Percentiles rank a stretch among this genome's conserved stretches.
Conservation (phyloP, 30 jellyfish, hydroid and myxozoan genomes). For the Aurelia sp. region DNA sequence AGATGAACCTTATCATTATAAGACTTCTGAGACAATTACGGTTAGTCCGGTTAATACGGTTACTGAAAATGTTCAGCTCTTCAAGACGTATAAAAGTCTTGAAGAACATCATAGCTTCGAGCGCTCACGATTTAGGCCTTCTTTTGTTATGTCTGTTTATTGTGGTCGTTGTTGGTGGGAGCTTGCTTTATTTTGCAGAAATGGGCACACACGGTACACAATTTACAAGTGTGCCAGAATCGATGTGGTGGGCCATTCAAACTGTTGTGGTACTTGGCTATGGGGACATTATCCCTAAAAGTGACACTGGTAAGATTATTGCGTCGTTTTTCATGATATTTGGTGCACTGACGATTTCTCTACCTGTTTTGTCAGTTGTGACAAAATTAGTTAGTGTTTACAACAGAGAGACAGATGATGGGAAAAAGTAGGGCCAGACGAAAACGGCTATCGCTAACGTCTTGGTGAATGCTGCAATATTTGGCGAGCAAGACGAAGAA, state of each 20-base stretch:
- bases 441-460: no score
- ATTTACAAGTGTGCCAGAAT: conserved; percentile 84
- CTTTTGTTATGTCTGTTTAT: conserved; percentile 68
- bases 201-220: conserved; percentile 30
- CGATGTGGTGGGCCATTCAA: conserved; percentile 91
- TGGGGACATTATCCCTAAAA: conserved; percentile 83
- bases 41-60: conserved; percentile 56
- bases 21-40: conserved; percentile 59
- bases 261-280: conserved; percentile 88
- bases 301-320: conserved; percentile 67
- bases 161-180: conserved; percentile 75
- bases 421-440: no score
- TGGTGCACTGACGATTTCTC: conserved; percentile 83
- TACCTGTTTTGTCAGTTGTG: conserved; percentile 88
- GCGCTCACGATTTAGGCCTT: conserved; percentile 66
- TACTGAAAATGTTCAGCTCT: conserved; percentile 59
- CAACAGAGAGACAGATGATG: neutral
- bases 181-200: conserved; percentile 73
- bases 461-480: no score
- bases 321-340: conserved; percentile 85
- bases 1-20: neutral
- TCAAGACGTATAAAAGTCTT: conserved; percentile 61
- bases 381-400: conserved; percentile 66
- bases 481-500: no score
- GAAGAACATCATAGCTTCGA: conserved; percentile 61